Conservation (phyloP, 2,113 vertebrate species). For the Brienomyrus brachyistius region DNA sequence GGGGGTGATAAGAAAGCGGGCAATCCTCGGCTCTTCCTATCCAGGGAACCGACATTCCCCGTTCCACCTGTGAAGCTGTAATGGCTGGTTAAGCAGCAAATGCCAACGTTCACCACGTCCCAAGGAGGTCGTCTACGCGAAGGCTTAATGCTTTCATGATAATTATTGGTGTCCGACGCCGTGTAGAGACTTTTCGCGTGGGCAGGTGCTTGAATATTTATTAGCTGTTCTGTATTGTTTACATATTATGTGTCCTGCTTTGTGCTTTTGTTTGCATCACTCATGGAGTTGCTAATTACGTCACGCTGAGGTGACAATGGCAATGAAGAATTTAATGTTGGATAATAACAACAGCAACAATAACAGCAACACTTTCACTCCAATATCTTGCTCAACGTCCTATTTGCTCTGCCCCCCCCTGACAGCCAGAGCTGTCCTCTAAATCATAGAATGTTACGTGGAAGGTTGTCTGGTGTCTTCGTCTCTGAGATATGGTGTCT, state of each 20-base stretch:
- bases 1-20: slow-evolving; percentile 24
- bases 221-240: neutral
- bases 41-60: slow-evolving; percentile 24
- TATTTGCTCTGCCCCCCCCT: neutral
- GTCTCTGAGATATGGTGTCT: neutral
- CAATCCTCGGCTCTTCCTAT: slow-evolving; percentile 27
- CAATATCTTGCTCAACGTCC: neutral
- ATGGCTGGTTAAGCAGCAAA: slow-evolving; percentile 27
- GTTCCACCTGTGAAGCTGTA: slow-evolving; percentile 25
- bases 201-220: neutral
- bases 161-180: neutral
- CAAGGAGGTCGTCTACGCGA: neutral
- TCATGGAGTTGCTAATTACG: neutral
- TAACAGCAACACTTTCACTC: neutral
- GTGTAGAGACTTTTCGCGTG: neutral
- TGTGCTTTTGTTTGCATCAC: neutral
- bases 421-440: neutral
- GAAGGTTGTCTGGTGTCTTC: neutral
- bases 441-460: neutral
- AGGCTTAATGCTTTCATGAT: neutral
- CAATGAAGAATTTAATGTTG: neutral
- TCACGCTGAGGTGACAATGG: neutral
- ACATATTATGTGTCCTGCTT: neutral
- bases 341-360: neutral
- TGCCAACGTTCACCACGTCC: slow-evolving; percentile 8